Evolutionary conservation across 2,888 invertebrate genomes (phyloP), one percentile per base, ranked within the genome.

Genomic region (Gisinianus flammeolus): DNA sequence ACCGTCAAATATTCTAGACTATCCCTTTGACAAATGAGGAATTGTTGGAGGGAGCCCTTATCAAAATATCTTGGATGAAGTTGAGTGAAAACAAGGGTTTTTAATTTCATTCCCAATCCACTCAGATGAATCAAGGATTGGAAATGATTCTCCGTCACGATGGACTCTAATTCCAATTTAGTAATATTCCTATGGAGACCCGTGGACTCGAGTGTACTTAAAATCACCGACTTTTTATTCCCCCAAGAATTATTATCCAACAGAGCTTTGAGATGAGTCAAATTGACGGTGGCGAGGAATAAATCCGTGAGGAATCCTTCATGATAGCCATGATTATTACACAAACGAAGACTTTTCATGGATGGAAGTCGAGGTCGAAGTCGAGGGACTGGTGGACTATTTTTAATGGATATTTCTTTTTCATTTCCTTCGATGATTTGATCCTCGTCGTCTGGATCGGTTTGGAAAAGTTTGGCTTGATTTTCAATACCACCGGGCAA

Each of bases 51-150:
- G 5, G 75, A 64, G 12, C 35, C 30, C 28, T 67, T 75, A 19
- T 75, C 64, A 35, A 75, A 75, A 35, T 75, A 75, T 3, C 75
- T 66, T 8, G 75, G 75, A 52, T 75, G 75, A 22, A 75, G 64
- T 22, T 75, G 75, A 28, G 75, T 75, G 26, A 75, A 75, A 16
- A 52, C 75, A 2, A 75, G 54, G 6, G 66, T 64, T 24, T 26
- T 24, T 24, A 75, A 28, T 12, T 31, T 5, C 67, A 75, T 52
- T 26, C 75, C 75, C 26, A 64, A 33, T 8, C 5, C 24, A 64
- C 64, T 64, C 35, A 75, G 26, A 31, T 28, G 1, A 6, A 44
- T 75, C 19, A 75, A 54, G 4, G 3, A 52, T 35, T 52, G 35
- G 24, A 75, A 52, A 52, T 75, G 75, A 35, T 64, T 64, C 54